Evolutionary conservation across 1,140 invertebrate genomes (phyloP), one percentile per base, ranked within the genome.

Genomic region (Listronotus oregonensis): DNA sequence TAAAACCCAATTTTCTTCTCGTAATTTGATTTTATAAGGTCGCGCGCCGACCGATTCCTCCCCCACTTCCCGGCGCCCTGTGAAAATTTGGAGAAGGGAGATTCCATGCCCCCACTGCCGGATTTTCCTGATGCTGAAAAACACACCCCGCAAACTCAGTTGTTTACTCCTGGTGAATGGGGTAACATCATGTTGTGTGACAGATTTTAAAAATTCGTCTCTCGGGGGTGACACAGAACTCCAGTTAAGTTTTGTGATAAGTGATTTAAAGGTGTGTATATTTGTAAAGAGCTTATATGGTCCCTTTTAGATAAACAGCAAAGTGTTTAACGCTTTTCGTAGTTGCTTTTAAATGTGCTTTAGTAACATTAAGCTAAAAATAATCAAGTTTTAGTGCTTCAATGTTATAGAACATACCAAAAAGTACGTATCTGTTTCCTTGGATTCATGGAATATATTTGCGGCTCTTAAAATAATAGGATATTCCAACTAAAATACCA

Each of bases 1-100:
- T 66, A 66, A 66, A 66, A 57, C 64, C 64, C 64, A 66, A 66
- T 66, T 66, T 66, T 66, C 64, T 66, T 66, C n/a, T 40, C 64
- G 64, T 66, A 66, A 66, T 66, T 66, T 66, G 64, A 66, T 66
- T 66, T 66, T 66, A 66, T 66, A 66, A 66, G 64, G 64, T 66
- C 57, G 64, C 57, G 64, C 56, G 63, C 55, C 63, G 63, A 42
- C 63, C 60, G 37, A 61, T 15, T 37, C 39, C 10, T 46, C 49
- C 27, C 46, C 46, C 40, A 32, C 14, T 46, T n/a, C 15, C 27
- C 40, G 7, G 11, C 37, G 12, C 54, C 40, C 34, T 39, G 21
- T 18, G 52, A 60, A 60, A 60, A 39, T 56, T 60, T 27, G 58
- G 58, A 37, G 40, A 31, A 63, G 60, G 42, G 49, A 54, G 42